These are phyloP conservation scores for Urocynchramus pylzowi DNA, from an alignment of 2,113 vertebrate species.

Conservation along the genomic window DNA sequence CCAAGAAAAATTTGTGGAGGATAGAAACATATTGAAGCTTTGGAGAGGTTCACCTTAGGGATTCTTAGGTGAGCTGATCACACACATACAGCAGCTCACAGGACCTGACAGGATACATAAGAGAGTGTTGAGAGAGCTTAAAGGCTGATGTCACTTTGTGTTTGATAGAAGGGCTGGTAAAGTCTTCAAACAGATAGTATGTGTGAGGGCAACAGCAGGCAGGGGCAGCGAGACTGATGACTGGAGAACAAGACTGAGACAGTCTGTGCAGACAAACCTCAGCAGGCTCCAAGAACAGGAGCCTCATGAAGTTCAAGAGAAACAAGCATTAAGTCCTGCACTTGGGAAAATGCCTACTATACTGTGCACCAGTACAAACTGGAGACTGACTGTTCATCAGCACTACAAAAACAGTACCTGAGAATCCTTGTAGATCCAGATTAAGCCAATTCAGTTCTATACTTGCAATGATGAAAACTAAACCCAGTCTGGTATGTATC, in stretches of 20 bases:
- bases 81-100: not conserved
- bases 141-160: not conserved
- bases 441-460: not conserved
- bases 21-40: not conserved
- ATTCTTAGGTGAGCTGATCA: not conserved
- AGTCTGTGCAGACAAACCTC: not conserved
- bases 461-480: not conserved
- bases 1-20: not conserved
- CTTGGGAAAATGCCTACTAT: not conserved
- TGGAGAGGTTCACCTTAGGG: not conserved
- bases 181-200: not conserved
- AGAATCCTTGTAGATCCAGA: not conserved
- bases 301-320: not conserved
- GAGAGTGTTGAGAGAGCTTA: rapidly evolving
- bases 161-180: not conserved
- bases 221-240: not conserved
- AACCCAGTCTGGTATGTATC: not conserved
- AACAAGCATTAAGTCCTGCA: not conserved
- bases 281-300: not conserved
- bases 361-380: not conserved
- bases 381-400: not conserved
- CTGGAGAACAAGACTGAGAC: not conserved
- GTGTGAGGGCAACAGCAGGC: not conserved
- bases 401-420: not conserved
- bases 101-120: not conserved